Base-by-base conservation (phyloP, 2,113 vertebrate genomes). In the Microcebus tavaratra region DNA sequence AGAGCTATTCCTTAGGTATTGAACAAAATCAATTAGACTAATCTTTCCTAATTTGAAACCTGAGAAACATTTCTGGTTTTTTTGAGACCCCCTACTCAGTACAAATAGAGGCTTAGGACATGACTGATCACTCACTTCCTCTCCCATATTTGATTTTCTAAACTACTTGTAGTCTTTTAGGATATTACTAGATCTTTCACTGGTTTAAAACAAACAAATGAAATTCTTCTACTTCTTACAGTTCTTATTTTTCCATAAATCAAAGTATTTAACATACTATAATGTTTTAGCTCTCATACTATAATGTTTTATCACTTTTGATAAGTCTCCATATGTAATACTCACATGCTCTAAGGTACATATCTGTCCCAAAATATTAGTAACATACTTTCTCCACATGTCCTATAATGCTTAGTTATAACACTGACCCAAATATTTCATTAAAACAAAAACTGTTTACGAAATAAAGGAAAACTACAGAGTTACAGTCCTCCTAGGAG, bases 401-500 rank as follows among this genome's bases (percentile, higher is more conserved):
- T 39, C 23, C 53, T 85, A 90, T 73, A 89, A 97, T 87, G 25
- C 6, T 80, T 78, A 97, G 34, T 57, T 57, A 34, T 45, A 92
- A 86, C 15, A 95, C 14, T 76, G 76, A 81, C 5, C 36, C 34
- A 57, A 84, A 53, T 63, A 90, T 48, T 90, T 86, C 76, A 94
- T 68, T 91, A 72, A 92, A 88, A 90, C 94, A 76, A 95, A 95
- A 93, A 72, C 29, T 65, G 59, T 63, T 75, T 20, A 94, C 21
- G 82, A 95, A 97, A 95, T 83, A 42, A 80, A 86, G 36, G 20
- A 81, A 97, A 94, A 88, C 20, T 95, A 39, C 10, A 90, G 25
- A 57, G 86, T 45, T 70, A 93, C 17, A 96, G 79, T 84, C 34
- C 36, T 91, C 61, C 17, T 84, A 59, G 48, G 27, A 92, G 31